These are phyloP conservation scores for Tragopan temminckii DNA, from an alignment of 2,797 vertebrate species.

Conservation along the genomic window DNA sequence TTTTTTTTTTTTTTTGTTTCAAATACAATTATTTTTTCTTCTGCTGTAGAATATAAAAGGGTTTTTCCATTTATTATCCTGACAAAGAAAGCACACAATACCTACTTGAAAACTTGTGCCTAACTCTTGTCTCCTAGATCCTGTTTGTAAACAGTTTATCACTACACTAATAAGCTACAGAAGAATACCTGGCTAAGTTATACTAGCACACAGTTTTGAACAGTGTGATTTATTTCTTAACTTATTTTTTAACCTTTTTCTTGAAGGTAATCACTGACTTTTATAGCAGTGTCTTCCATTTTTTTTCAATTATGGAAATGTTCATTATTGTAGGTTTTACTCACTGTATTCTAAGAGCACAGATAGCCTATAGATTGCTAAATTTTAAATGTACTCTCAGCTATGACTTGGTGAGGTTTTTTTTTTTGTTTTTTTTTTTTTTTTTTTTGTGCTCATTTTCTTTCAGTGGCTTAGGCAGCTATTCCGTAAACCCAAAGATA, in stretches of 20 bases:
- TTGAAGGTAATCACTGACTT: neutral
- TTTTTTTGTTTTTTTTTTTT: neutral
- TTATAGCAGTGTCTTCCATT: neutral
- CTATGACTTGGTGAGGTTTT: neutral
- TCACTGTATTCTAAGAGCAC: neutral
- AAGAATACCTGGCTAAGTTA: neutral
- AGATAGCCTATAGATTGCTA: neutral
- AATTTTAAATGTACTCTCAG: neutral
- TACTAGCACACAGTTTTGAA: neutral
- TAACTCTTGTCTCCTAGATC: neutral
- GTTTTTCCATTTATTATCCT: neutral
- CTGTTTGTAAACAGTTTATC: neutral
- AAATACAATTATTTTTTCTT: neutral
- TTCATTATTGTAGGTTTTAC: neutral
- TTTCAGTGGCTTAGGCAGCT: conserved; percentile 13
- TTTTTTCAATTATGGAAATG: neutral
- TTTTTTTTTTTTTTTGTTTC: neutral
- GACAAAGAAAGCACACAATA: neutral
- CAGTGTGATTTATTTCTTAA: neutral
- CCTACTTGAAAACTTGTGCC: neutral
- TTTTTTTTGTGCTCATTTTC: conserved; percentile 13
- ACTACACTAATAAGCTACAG: neutral
- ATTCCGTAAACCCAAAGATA: neutral
- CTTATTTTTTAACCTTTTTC: neutral
- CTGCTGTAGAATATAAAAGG: neutral